A percentile compares a stretch with the other conserved stretches of the same genome.
phyloP scores from a whole-genome alignment of 2,888 invertebrate species.

The Eueremaeus valkanovi region DNA sequence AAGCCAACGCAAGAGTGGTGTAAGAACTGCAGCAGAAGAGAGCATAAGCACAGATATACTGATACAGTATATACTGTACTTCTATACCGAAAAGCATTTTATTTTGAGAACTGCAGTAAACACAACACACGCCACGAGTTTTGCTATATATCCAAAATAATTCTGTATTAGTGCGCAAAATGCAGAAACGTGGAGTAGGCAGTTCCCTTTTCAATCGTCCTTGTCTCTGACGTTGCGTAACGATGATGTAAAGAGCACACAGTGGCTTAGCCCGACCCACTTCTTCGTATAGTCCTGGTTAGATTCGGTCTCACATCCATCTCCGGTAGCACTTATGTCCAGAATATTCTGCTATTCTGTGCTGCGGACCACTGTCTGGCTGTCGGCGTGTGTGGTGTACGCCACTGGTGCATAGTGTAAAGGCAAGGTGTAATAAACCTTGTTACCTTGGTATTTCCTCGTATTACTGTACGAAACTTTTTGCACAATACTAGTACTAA shows the following conservation, averaged over 20 bases:
- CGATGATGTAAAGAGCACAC: background rate
- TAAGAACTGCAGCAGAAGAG: no score
- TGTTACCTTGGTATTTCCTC: conserved; percentile 34
- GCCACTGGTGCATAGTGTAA: background rate
- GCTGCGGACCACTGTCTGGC: no score
- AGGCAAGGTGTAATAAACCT: conserved; percentile 32
- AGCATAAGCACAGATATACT: no score
- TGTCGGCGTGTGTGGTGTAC: no score
- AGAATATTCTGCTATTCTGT: background rate
- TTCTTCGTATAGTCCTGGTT: background rate
- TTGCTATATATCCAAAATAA: no score
- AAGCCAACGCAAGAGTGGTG: no score
- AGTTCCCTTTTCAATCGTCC: background rate
- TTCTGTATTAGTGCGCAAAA: conserved; percentile 16
- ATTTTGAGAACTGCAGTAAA: no score
- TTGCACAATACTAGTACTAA: conserved; percentile 8
- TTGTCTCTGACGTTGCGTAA: conserved; percentile 25
- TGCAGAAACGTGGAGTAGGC: conserved; percentile 18
- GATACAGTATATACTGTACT: no score
- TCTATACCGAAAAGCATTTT: no score
- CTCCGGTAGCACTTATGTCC: no score
- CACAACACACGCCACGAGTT: no score
- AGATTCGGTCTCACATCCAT: no score
- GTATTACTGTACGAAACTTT: background rate
- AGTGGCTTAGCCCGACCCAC: conserved; percentile 2